Evolutionary conservation across 2,888 invertebrate genomes (phyloP), one percentile per base, ranked within the genome.

Genomic region (Patella ulyssiponensis): DNA sequence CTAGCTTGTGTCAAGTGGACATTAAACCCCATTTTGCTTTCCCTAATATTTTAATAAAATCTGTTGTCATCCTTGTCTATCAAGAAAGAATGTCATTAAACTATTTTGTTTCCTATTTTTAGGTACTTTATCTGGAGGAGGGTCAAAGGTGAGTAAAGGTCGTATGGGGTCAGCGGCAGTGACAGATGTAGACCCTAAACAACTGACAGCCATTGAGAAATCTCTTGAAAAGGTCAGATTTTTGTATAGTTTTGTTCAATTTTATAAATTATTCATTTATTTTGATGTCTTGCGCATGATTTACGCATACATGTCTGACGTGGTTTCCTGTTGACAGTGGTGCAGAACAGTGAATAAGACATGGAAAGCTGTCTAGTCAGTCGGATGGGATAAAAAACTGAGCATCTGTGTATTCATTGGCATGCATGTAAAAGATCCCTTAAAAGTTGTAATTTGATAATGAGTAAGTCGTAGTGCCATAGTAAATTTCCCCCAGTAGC

Each of bases 61-160:
- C 20, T 9, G n/a, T 15, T 11, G 17, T 12, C 15, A 27, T 33
- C 33, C 27, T 15, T 20, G 27, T 74, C 27, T 23, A 2, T 56
- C 17, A 17, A 52, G n/a, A 3, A 17, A 27, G 27, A 27, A 27
- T 11, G 69, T 11, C 51, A 9, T 64, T 15, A 11, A 15, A 17
- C 17, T 27, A 27, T n/a, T 52, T 12, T 58, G 56, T 54, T n/a
- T 12, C 1, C 56, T 58, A 64, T 78, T n/a, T 81, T 82, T 90
- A 94, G 96, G 97, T 89, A 97, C 98, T 1, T 98, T 99, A 97
- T 95, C 96, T 76, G 99, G 99, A 73, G 99, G 99, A 82, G 99
- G 99, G 1, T 94, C 93, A 72, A 80, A 85, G 0, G 94, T 94
- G 3, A 92, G 94, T 79, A 94, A 94, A 72, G 98, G 98, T 0